These are phyloP conservation scores for Drosophila nr. perissopoda DNA, from an alignment of 2,888 invertebrate species.

Conservation along the genomic window DNA sequence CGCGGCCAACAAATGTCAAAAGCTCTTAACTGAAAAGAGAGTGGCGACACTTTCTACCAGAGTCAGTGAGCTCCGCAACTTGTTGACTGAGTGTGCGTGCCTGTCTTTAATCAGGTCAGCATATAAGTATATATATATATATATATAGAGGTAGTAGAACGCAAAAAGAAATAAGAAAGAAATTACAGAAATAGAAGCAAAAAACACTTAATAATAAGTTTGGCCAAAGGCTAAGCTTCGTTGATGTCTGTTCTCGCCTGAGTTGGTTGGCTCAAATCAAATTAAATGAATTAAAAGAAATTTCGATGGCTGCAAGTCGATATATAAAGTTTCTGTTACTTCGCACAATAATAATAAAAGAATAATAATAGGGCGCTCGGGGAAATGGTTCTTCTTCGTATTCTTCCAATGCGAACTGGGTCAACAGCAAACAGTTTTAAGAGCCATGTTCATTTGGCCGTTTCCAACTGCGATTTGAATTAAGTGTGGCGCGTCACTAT, in stretches of 20 bases:
- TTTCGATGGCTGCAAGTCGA: constrained; percentile 16
- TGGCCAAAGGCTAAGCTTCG: constrained; percentile 55
- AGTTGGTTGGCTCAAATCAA: constrained; percentile 44
- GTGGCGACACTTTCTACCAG: constrained; percentile 67
- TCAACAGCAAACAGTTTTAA: constrained; percentile 22
- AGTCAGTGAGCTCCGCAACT: constrained; percentile 35
- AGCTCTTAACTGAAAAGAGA: constrained; percentile 41
- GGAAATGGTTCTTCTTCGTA: constrained; percentile 22
- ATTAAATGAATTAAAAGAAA: constrained; percentile 62
- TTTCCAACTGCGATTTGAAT: constrained; percentile 51
- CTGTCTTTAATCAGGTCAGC: constrained; percentile 60
- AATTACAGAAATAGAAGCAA: constrained; percentile 5
- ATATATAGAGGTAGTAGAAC: constrained; percentile 20
- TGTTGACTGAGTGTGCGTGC: constrained; percentile 48
- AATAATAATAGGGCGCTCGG: constrained; percentile 32
- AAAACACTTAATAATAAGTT: constrained; percentile 45
- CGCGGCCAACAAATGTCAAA: constrained; percentile 43
- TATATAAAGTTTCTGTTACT: constrained; percentile 7
- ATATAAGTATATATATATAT: constrained; percentile 11
- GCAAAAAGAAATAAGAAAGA: constrained; percentile 21
- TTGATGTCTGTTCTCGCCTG: constrained; percentile 37
- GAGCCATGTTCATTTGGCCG: constrained; percentile 17
- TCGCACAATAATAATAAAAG: constrained; percentile 5
- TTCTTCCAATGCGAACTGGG: constrained; percentile 30
- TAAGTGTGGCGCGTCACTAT: constrained; percentile 46